Conservation (phyloP, 1,140 invertebrate species). For the Tetramorium simillimum region DNA sequence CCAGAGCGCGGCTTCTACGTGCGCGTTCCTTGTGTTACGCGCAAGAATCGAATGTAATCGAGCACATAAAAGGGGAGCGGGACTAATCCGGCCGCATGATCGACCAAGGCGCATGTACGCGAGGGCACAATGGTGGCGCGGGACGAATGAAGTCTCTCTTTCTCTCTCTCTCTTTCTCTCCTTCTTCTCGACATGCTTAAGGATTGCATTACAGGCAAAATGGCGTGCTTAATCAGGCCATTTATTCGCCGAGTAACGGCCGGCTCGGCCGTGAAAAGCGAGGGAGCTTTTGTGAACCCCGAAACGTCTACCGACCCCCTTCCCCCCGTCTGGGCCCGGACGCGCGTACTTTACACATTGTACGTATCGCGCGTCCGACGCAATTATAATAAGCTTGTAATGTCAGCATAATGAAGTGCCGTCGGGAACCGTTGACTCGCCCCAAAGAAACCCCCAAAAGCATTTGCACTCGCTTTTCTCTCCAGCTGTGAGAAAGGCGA, state of each 20-base stretch:
- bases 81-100: conserved; percentile 40
- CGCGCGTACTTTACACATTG: conserved; percentile 65
- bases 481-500: conserved; percentile 22
- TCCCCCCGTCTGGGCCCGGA: conserved; percentile 1
- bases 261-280: conserved; percentile 52
- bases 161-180: conserved; percentile 9
- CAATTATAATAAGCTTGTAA: conserved; percentile 77
- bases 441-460: conserved; percentile 1
- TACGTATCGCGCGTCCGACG: conserved; percentile 54
- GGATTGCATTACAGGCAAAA: conserved; percentile 77
- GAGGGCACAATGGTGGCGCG: conserved; percentile 66
- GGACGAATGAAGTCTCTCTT: conserved; percentile 49
- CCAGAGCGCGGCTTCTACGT: not conserved
- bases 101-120: conserved; percentile 34
- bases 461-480: conserved; percentile 10
- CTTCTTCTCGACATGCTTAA: conserved; percentile 60
- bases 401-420: conserved; percentile 66
- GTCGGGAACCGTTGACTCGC: conserved; percentile 32
- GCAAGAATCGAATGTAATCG: conserved; percentile 53
- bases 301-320: not conserved
- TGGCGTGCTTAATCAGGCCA: conserved; percentile 78
- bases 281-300: conserved; percentile 60
- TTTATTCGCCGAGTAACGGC: conserved; percentile 72
- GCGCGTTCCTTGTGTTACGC: conserved; percentile 10
- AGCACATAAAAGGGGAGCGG: conserved; percentile 42